phyloP scores from a whole-genome alignment of 2,113 vertebrate species.

The Microcebus murinus region DNA sequence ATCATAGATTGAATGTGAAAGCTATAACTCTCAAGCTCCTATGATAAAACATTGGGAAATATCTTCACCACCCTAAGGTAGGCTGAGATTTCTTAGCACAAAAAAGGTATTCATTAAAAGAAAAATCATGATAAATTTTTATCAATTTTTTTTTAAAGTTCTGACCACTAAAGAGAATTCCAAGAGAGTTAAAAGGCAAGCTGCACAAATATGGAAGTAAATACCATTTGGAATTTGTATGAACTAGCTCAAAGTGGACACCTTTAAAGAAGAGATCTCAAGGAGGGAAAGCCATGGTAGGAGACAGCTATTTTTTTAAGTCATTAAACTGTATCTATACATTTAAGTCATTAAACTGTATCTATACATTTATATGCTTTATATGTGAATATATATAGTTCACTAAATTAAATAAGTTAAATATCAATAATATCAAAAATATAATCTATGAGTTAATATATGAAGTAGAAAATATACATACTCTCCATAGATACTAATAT shows the following conservation, averaged over 20 bases:
- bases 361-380: not conserved
- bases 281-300: not conserved
- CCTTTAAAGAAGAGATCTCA: not conserved
- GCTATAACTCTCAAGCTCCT: not conserved
- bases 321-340: not conserved
- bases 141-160: not conserved
- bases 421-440: not conserved
- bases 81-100: not conserved
- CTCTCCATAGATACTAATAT: not conserved
- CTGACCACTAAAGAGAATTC: not conserved
- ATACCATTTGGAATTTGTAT: not conserved
- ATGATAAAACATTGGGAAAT: not conserved
- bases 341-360: not conserved
- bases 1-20: too few relatives aligned
- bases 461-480: not conserved
- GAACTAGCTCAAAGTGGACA: not conserved
- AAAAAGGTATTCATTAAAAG: not conserved
- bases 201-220: not conserved
- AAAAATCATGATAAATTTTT: not conserved
- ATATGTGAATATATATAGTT: not conserved
- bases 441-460: not conserved
- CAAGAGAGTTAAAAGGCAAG: not conserved
- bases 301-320: not conserved
- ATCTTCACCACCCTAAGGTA: not conserved
- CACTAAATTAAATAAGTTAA: not conserved